Evolutionary conservation across 2,888 invertebrate species (phyloP), one percentile per base, ranked within the genome.

Genomic region (Xestia sexstrigata): DNA sequence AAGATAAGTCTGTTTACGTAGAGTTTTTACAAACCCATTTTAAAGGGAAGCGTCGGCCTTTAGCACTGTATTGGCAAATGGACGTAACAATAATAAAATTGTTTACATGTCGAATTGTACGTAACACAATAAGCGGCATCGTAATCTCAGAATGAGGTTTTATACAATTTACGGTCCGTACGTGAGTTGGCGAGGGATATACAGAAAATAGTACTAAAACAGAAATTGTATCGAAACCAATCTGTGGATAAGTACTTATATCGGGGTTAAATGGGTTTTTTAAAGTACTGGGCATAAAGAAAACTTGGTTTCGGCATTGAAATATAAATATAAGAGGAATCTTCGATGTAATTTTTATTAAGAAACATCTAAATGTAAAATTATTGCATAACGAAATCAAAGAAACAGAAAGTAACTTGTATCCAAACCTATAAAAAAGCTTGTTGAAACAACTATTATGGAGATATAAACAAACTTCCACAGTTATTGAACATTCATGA

Each of bases 151-250:
- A 94, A 93, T 93, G 91, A 92, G 93, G 91, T 91, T 94, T 94
- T 92, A 94, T 95, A 94, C 90, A 92, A 94, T 95, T 95, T 94
- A 92, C 89, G 91, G 90, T 83, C 81, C 88, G 93, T 92, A 93
- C 95, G 95, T 95, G 95, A 93, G 94, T 94, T 94, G 93, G 94
- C 95, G 89, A 86, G 78, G 47, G 81, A 73, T 87, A 87, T 80
- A 86, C 88, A 81, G 87, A 91, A 90, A 92, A 90, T 89, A 85
- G 83, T 82, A 89, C 87, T 80, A 87, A 93, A 93, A 92, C 92
- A 90, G 90, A 90, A 92, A 91, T 90, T 86, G 81, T 85, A 84
- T 88, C 83, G 84, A 87, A 89, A 79, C 85, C 74, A 83, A 87
- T 80, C 74, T 76, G 65, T 60, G 76, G 30, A 70, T 79, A 81